A percentile compares a stretch with the other conserved stretches of the same genome.
Evolutionary conservation across 2,888 invertebrate genomes (phyloP).

Genomic region (Agonopterix subpropinquella): DNA sequence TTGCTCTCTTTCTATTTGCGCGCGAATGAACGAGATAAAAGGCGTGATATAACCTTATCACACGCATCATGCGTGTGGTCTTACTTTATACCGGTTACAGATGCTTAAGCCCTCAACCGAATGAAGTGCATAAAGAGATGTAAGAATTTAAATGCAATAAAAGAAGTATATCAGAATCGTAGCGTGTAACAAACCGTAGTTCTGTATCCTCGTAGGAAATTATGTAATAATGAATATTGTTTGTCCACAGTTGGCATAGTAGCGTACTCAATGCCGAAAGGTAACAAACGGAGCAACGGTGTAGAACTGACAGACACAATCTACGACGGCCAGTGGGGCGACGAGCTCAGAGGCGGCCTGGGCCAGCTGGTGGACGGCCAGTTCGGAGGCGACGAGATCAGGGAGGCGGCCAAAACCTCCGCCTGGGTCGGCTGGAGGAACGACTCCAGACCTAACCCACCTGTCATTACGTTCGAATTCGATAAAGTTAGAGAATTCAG

Average conservation of each 20-base stretch:
- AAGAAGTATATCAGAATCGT: too few species aligned
- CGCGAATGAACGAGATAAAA: too few species aligned
- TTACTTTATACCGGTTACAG: too few species aligned
- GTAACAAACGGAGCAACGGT: slow-evolving; percentile 85
- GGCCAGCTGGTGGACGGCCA: slow-evolving; percentile 91
- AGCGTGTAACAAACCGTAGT: too few species aligned
- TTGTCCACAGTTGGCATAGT: slow-evolving; percentile 82
- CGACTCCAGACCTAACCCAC: slow-evolving; percentile 78
- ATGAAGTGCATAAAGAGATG: too few species aligned
- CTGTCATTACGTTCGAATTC: slow-evolving; percentile 87
- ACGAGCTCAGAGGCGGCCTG: slow-evolving; percentile 84
- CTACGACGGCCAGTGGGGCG: slow-evolving; percentile 90
- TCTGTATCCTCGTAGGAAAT: too few species aligned
- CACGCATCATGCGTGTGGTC: too few species aligned
- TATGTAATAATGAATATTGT: too few species aligned
- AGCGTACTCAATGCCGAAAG: slow-evolving; percentile 92
- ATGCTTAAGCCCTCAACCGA: too few species aligned
- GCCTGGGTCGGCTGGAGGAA: slow-evolving; percentile 96
- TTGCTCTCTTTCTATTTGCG: too few species aligned
- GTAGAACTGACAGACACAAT: slow-evolving; percentile 89
- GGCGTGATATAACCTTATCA: too few species aligned
- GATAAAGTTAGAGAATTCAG: slow-evolving; percentile 92
- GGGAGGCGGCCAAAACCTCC: slow-evolving; percentile 75
- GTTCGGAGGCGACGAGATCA: slow-evolving; percentile 81
- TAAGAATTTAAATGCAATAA: too few species aligned